Percentiles rank a stretch among this genome's conserved stretches.
phyloP scores from a whole-genome alignment of 2,113 vertebrate species.

The Zosterops borbonicus region DNA sequence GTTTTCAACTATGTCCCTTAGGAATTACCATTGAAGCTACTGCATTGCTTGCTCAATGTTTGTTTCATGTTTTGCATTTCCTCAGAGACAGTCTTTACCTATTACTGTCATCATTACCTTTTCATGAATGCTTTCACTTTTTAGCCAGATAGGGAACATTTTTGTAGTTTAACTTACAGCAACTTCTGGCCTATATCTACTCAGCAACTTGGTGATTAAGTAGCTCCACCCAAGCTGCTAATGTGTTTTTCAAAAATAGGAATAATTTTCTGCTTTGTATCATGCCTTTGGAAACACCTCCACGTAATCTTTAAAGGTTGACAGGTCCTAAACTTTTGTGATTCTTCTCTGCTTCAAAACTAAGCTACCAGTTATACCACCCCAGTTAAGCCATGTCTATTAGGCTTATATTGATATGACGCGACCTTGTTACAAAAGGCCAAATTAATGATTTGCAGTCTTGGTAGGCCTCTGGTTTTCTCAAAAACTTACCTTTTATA shows the following conservation, averaged over 20 bases:
- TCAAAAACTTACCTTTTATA: neutral
- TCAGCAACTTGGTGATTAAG: neutral
- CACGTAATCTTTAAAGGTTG: neutral
- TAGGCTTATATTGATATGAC: rapidly evolving
- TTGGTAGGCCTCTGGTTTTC: neutral
- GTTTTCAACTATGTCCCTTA: neutral
- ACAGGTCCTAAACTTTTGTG: neutral
- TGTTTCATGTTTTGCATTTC: neutral
- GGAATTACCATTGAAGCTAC: neutral
- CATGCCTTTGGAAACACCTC: neutral
- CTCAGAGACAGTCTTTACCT: neutral
- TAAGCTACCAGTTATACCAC: neutral
- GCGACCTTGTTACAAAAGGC: neutral
- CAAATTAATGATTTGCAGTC: neutral
- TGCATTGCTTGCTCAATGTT: neutral
- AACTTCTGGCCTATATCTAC: neutral
- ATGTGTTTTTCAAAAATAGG: neutral
- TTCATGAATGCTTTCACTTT: neutral
- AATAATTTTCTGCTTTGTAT: neutral
- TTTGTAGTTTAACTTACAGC: neutral
- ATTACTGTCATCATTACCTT: neutral
- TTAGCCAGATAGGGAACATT: neutral
- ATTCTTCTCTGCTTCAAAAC: neutral
- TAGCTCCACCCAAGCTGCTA: neutral
- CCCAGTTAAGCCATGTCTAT: neutral